Conservation (phyloP, 2,113 vertebrate genomes). For the Alaudala cheleensis region DNA sequence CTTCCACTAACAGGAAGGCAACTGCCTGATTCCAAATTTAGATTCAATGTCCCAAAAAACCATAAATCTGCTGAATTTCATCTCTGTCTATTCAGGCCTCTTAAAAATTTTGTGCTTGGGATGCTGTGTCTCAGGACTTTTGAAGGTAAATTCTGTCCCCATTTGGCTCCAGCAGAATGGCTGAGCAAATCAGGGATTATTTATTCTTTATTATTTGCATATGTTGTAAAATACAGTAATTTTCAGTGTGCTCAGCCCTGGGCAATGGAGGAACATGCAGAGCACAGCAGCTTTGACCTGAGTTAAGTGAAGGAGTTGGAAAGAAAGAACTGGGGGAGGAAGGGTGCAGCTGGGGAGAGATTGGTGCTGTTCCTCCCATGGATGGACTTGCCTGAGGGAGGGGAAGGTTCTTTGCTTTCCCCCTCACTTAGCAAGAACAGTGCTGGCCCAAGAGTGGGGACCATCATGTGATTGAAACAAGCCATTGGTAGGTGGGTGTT, state of each 20-base stretch:
- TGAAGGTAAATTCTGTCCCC: neutral
- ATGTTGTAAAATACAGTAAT: neutral
- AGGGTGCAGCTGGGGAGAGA: neutral
- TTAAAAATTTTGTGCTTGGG: neutral
- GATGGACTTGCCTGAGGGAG: neutral
- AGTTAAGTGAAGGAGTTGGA: neutral
- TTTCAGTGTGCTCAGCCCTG: neutral
- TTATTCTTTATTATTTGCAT: neutral
- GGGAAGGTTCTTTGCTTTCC: neutral
- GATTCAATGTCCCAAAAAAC: neutral
- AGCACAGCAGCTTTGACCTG: neutral
- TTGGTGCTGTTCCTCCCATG: neutral
- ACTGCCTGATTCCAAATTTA: slow-evolving; percentile 10
- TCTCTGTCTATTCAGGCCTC: neutral
- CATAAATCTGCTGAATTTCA: neutral
- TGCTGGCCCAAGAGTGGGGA: neutral
- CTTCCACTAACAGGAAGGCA: slow-evolving; percentile 3
- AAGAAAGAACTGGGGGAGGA: neutral
- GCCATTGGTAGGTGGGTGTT: neutral
- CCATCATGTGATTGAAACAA: neutral
- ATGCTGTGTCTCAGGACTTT: neutral
- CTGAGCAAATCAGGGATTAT: neutral
- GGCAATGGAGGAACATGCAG: rapidly evolving
- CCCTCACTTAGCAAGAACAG: neutral
- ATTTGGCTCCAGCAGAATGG: neutral